phyloP scores from a whole-genome alignment of 2,113 vertebrate species.

The Machaerirhynchus nigripectus region DNA sequence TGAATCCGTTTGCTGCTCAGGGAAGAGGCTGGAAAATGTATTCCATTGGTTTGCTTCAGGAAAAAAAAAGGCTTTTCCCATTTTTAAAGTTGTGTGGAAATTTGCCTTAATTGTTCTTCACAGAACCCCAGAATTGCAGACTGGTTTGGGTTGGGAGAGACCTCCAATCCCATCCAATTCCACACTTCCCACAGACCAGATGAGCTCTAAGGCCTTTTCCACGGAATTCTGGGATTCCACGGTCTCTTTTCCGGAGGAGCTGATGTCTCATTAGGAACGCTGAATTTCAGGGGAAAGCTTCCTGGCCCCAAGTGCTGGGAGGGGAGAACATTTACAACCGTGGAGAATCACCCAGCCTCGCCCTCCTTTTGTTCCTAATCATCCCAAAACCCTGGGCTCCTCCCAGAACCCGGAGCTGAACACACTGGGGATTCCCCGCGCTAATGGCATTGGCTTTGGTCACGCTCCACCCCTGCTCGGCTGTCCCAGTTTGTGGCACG shows the following conservation, averaged over 20 bases:
- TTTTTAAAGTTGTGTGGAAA: not conserved
- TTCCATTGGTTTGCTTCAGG: not conserved
- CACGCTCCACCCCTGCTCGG: not conserved
- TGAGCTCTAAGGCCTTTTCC: not conserved
- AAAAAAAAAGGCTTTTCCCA: not conserved
- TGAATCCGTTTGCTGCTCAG: not conserved
- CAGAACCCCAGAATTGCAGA: not conserved
- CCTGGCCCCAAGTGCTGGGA: not conserved
- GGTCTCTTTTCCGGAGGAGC: not conserved
- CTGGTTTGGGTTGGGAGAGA: not conserved
- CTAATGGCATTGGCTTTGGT: not conserved
- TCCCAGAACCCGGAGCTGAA: not conserved
- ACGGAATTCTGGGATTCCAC: accelerated
- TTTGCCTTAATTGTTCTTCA: not conserved
- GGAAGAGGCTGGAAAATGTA: not conserved
- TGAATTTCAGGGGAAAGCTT: not conserved
- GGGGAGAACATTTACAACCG: not conserved
- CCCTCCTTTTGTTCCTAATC: not conserved
- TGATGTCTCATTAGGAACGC: not conserved
- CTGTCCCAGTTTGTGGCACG: not conserved
- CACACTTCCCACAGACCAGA: not conserved
- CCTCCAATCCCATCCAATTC: not conserved
- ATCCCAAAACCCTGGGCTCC: not conserved
- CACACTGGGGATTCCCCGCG: not conserved
- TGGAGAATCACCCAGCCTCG: not conserved